Evolutionary conservation across 37 sponge, comb jelly and placozoan genomes (phyloP).

Genomic region (Beroe forskalii): DNA sequence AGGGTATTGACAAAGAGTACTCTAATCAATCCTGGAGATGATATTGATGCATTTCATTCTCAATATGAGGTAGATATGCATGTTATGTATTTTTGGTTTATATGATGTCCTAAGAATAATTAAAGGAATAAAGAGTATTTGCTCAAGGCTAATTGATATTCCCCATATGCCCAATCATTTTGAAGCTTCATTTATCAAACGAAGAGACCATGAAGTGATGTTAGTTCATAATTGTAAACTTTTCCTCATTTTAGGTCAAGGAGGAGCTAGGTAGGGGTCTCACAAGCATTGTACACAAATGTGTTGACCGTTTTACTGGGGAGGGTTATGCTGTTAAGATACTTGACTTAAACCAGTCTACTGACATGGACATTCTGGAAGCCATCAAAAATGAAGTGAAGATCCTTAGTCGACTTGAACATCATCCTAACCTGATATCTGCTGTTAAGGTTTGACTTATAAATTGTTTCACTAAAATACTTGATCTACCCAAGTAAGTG

Average conservation of each 20-base stretch:
- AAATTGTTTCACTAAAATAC: too few species aligned
- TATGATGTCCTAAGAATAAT: too few species aligned
- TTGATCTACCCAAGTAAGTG: too few species aligned
- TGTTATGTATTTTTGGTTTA: too few species aligned
- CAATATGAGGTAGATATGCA: conserved; percentile 3
- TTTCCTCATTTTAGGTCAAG: not conserved
- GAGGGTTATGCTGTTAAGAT: conserved; percentile 39
- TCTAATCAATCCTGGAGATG: not conserved
- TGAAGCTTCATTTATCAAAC: too few species aligned
- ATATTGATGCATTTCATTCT: conserved; percentile 13
- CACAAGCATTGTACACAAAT: conserved; percentile 29
- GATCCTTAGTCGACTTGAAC: not conserved
- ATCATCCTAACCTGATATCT: conserved; percentile 30
- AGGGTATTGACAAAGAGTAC: not conserved
- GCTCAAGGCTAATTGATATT: too few species aligned
- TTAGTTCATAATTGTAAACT: too few species aligned
- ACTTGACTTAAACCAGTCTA: not conserved
- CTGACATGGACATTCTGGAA: conserved; percentile 9
- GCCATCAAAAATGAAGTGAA: conserved; percentile 28
- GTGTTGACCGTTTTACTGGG: conserved; percentile 15
- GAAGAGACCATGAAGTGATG: too few species aligned
- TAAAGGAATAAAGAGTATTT: too few species aligned
- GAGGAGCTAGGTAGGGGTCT: conserved; percentile 17
- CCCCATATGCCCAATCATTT: too few species aligned
- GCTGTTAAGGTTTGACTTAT: not conserved